These are phyloP conservation scores for Brachyhypopomus gauderio DNA, from an alignment of 2,113 vertebrate genomes.

Conservation along the genomic window DNA sequence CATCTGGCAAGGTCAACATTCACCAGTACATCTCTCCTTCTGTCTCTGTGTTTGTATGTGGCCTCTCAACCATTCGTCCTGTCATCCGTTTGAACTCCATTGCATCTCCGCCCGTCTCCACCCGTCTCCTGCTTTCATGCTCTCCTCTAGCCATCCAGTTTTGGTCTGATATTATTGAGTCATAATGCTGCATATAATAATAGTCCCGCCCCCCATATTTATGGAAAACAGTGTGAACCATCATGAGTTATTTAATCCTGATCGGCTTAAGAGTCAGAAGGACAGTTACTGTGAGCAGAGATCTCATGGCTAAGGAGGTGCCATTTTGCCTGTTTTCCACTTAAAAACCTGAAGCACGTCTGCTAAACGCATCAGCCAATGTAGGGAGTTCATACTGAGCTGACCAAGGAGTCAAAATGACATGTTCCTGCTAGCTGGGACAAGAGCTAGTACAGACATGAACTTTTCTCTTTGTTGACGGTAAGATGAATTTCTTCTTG, in stretches of 20 bases:
- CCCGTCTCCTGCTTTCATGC: background rate
- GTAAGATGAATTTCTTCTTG: conserved; percentile 1
- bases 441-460: background rate
- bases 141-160: background rate
- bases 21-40: conserved; percentile 48
- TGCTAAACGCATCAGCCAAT: background rate
- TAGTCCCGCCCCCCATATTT: background rate
- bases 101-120: background rate
- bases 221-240: background rate
- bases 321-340: background rate
- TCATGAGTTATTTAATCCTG: background rate
- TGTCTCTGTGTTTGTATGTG: conserved; percentile 53
- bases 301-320: background rate
- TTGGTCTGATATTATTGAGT: background rate
- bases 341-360: background rate
- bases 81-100: conserved; percentile 50
- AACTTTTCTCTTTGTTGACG: background rate
- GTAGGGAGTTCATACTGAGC: background rate
- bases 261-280: background rate
- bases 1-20: conserved; percentile 65
- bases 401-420: background rate
- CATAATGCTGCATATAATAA: background rate
- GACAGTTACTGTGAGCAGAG: background rate
- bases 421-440: background rate
- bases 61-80: conserved; percentile 27